Evolutionary conservation across 2,113 vertebrate species (phyloP).

Genomic region (western clawed frog (Xenopus tropicalis)): UCB_Xtro_10.0 CM004443.2:173037501-173038000

Average conservation of each 20-base stretch:
- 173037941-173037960: too few relatives aligned
- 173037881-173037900: neutral
- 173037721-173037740: slow-evolving; percentile 90
- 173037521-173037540: slow-evolving; percentile 21
- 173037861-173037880: neutral
- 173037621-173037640: neutral
- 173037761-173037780: slow-evolving; percentile 76
- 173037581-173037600: neutral
- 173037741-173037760: slow-evolving; percentile 82
- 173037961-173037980: too few relatives aligned
- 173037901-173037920: neutral
- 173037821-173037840: too few relatives aligned
- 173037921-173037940: too few relatives aligned
- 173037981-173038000: too few relatives aligned
- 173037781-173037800: slow-evolving; percentile 79
- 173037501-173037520: slow-evolving; percentile 33
- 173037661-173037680: neutral
- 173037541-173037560: slow-evolving; percentile 11
- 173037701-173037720: slow-evolving; percentile 79
- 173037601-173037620: slow-evolving; percentile 4
- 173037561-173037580: too few relatives aligned
- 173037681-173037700: slow-evolving; percentile 66
- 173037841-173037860: neutral
- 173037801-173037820: neutral
- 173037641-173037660: slow-evolving; percentile 7